Percentiles rank a stretch among this genome's conserved stretches.
Conservation (phyloP, 2,888 invertebrate species). For the Mamestra brassicae region DNA sequence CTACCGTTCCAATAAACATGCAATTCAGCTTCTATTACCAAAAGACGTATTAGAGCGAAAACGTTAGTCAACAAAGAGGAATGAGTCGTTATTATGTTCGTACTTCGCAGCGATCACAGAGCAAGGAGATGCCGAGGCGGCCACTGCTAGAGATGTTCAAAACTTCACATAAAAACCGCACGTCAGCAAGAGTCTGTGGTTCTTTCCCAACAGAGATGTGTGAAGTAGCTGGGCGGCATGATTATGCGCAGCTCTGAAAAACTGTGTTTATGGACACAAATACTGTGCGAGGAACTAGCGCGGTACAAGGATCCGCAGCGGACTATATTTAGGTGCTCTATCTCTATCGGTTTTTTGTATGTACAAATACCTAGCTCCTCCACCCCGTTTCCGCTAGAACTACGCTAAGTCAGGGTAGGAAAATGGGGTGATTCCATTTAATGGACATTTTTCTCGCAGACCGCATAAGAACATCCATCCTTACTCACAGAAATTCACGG, state of each 20-base stretch:
- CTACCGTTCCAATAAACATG: not conserved
- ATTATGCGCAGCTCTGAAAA: no score
- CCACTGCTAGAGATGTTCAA: not conserved
- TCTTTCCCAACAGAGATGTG: no score
- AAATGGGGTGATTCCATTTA: no score
- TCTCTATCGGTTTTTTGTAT: no score
- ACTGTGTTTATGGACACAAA: not conserved
- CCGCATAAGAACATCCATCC: no score
- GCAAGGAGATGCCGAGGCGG: not conserved
- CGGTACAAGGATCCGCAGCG: not conserved
- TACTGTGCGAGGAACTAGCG: not conserved
- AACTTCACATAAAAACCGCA: no score
- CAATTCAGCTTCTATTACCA: conserved; percentile 6
- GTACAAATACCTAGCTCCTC: no score
- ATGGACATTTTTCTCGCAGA: no score
- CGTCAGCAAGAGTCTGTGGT: no score
- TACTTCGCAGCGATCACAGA: not conserved
- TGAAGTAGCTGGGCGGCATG: no score
- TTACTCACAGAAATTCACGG: not conserved
- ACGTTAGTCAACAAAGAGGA: conserved; percentile 12
- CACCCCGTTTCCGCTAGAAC: no score
- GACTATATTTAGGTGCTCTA: not conserved
- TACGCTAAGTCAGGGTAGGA: no score
- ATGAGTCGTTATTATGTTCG: not conserved
- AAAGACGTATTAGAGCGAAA: conserved; percentile 21